Evolutionary conservation across 2,797 vertebrate genomes (phyloP).

Genomic region (Tolypeutes matacus): DNA sequence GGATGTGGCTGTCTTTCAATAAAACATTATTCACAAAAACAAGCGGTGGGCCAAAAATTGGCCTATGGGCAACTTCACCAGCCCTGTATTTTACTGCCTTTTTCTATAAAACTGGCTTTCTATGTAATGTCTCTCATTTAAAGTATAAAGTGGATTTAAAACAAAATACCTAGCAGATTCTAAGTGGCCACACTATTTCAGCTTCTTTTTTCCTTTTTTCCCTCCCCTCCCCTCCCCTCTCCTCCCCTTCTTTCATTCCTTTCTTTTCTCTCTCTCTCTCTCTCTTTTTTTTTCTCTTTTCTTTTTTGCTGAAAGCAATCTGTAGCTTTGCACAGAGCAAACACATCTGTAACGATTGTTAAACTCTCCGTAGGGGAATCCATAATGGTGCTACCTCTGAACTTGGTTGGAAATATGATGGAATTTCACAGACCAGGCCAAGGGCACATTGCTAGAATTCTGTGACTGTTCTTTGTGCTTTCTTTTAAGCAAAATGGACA

Average conservation of each 20-base stretch:
- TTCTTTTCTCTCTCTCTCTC: no score
- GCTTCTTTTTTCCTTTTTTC: background rate
- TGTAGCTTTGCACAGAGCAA: constrained; percentile 17
- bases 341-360: background rate
- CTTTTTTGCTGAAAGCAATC: constrained; percentile 1
- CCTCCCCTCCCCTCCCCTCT: background rate
- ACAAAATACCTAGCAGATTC: constrained; percentile 7
- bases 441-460: background rate
- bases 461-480: constrained; percentile 50
- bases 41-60: background rate
- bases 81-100: background rate
- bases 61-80: background rate
- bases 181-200: background rate
- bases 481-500: constrained; percentile 39
- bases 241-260: background rate
- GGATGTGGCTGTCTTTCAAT: background rate
- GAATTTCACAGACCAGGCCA: background rate
- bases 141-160: constrained; percentile 23
- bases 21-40: constrained; percentile 56
- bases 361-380: background rate
- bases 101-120: background rate
- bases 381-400: background rate
- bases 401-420: background rate
- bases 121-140: constrained; percentile 21
- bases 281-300: background rate